Base-by-base conservation (phyloP, 1,140 invertebrate genomes). In the Pentalonia nigronervosa region DNA sequence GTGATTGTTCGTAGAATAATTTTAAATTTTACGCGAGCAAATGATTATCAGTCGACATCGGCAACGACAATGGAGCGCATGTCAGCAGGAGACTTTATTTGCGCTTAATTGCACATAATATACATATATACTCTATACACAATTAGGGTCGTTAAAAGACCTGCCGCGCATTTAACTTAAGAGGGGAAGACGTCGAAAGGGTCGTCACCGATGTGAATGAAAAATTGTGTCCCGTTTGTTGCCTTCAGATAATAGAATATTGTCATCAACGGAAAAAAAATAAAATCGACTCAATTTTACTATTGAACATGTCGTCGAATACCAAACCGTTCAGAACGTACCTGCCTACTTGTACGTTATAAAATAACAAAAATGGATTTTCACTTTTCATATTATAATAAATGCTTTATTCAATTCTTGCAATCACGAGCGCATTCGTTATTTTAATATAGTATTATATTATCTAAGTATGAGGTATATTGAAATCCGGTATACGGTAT, bases 81-180 rank as follows among this genome's bases (percentile, higher is more conserved):
- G 41, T n/a, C 84, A 86, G 84, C 84, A 86, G 41, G 84, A 86
- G 41, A 47, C 25, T 41, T 86, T 30, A 84, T 86, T 25, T 23
- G 83, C 36, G 36, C 36, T 86, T 86, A 86, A 86, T 48, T 86
- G 84, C 41, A 86, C 84, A 86, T 47, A 30, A 23, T 30, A 41
- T 76, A 76, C 30, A 76, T n/a, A 76, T 41, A 36, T 45, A 23
- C 84, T 41, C 41, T n/a, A n/a, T n/a, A n/a, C 21, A 86, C 84
- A 86, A 86, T 47, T 86, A 41, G 84, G 84, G 84, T 86, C 84
- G 45, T 86, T 86, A 86, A 47, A 86, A 86, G 45, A 86, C 25
- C 45, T 30, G 25, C 45, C 83, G 4, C 30, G 60, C 30, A 17
- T 30, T 47, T n/a, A n/a, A 47, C 84, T n/a, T 8, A 30, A 25